Percentiles rank a stretch among this genome's conserved stretches.
Conservation (phyloP, 2,113 vertebrate genomes). For the Mobula hypostoma region DNA sequence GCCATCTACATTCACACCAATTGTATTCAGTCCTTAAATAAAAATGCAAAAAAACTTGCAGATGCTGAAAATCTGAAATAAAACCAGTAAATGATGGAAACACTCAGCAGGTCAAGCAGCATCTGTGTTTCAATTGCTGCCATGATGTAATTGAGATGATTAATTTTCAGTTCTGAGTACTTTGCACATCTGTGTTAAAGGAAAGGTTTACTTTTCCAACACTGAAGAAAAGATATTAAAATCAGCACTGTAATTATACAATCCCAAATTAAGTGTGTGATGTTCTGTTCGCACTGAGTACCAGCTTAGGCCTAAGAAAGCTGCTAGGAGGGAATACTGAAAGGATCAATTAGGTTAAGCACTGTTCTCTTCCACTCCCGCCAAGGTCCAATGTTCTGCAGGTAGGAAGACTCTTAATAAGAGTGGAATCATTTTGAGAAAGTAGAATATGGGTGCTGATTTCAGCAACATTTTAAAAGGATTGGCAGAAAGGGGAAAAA, state of each 20-base stretch:
- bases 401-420: not conserved
- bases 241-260: not conserved
- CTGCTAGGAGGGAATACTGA: not conserved
- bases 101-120: too few relatives aligned
- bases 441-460: not conserved
- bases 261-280: not conserved
- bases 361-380: too few relatives aligned
- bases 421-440: not conserved
- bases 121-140: not conserved
- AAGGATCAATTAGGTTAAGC: not conserved
- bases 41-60: too few relatives aligned
- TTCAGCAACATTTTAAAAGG: not conserved
- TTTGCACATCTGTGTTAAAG: not conserved
- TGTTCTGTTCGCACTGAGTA: not conserved
- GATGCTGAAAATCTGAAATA: too few relatives aligned
- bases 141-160: not conserved
- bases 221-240: not conserved
- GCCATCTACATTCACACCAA: not conserved
- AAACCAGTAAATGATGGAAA: too few relatives aligned
- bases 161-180: not conserved
- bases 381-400: not conserved
- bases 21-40: not conserved
- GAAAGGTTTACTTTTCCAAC: not conserved
- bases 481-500: not conserved
- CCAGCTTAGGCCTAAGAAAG: not conserved